These are phyloP conservation scores for Ophraella communa DNA, from an alignment of 2,888 invertebrate genomes.

Conservation along the genomic window DNA sequence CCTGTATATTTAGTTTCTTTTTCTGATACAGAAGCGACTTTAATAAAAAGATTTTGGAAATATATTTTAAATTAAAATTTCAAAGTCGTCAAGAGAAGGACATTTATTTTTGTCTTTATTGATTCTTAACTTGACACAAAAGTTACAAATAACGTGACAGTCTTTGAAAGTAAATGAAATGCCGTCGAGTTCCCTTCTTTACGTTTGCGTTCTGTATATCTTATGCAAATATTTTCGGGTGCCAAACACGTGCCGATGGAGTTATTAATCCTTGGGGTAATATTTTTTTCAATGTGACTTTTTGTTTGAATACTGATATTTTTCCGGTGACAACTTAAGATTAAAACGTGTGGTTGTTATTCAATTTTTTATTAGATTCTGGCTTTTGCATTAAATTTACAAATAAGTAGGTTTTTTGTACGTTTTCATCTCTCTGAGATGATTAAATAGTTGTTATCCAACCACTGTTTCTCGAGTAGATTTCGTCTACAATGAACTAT, in stretches of 20 bases:
- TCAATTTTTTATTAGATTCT: neutral
- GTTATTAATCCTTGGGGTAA: neutral
- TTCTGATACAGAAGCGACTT: too few relatives aligned
- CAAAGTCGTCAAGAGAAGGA: neutral
- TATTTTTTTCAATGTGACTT: too few relatives aligned
- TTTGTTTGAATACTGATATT: neutral
- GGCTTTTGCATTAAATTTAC: too few relatives aligned
- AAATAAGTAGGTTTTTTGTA: too few relatives aligned
- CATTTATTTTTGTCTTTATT: neutral
- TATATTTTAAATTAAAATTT: neutral
- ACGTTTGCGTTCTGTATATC: neutral
- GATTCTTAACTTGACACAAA: neutral
- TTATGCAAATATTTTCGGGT: neutral
- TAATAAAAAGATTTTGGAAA: too few relatives aligned
- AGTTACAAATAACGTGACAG: neutral
- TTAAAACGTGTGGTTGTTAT: neutral
- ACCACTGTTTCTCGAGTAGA: too few relatives aligned
- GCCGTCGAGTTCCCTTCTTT: neutral
- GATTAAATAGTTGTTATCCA: too few relatives aligned
- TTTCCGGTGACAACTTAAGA: neutral
- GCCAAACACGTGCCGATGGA: neutral
- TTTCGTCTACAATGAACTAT: too few relatives aligned
- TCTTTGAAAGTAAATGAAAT: neutral
- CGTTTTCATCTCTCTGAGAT: too few relatives aligned
- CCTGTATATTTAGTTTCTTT: too few relatives aligned